Conservation (phyloP, 2,888 invertebrate species). For the Platypus cylindrus region DNA sequence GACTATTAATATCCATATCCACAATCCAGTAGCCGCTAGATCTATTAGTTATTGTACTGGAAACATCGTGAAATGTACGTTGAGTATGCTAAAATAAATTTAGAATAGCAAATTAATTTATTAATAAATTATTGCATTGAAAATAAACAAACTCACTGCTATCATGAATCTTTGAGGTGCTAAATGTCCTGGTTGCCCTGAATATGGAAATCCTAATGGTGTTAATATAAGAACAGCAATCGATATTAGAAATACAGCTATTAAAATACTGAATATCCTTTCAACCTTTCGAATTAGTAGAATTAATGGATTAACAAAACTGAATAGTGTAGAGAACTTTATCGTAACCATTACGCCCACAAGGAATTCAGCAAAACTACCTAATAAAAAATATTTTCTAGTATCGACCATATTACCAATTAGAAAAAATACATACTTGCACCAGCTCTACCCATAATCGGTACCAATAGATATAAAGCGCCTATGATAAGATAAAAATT, state of each 20-base stretch:
- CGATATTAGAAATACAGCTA: conserved; percentile 41
- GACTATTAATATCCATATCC: conserved; percentile 63
- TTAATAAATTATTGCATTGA: neutral
- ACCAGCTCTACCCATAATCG: conserved; percentile 69
- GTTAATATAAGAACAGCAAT: conserved; percentile 47
- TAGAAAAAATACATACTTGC: conserved; percentile 27
- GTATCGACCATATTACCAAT: neutral
- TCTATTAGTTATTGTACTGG: conserved; percentile 36
- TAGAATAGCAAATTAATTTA: neutral
- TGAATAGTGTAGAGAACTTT: conserved; percentile 31
- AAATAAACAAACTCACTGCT: conserved; percentile 40
- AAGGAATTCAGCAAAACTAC: conserved; percentile 56
- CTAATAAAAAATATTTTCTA: conserved; percentile 4
- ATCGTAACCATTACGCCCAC: conserved; percentile 42
- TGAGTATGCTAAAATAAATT: conserved; percentile 41
- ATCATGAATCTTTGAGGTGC: conserved; percentile 66
- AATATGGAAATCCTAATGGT: conserved; percentile 64
- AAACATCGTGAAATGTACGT: conserved; percentile 44
- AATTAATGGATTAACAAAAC: conserved; percentile 37
- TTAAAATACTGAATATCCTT: conserved; percentile 39
- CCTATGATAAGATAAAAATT: conserved; percentile 57
- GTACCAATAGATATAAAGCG: conserved; percentile 61
- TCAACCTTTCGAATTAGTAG: conserved; percentile 37
- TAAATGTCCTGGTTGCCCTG: conserved; percentile 44
- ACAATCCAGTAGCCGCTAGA: conserved; percentile 58